phyloP scores from a whole-genome alignment of 2,888 invertebrate species.

The Dermolepida albohirtum region DNA sequence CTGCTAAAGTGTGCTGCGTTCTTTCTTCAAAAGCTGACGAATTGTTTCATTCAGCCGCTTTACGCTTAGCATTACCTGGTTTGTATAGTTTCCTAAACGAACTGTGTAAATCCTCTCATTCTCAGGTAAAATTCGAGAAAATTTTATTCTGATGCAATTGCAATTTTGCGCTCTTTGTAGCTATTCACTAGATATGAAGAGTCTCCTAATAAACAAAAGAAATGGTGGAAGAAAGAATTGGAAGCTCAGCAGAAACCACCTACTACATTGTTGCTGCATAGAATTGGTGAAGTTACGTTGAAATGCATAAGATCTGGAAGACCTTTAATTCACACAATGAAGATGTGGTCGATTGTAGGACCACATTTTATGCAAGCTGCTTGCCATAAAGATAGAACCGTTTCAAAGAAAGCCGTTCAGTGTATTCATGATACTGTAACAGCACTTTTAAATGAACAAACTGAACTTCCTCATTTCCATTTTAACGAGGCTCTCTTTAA shows the following conservation, averaged over 20 bases:
- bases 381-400: conserved; percentile 88
- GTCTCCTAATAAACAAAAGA: conserved; percentile 64
- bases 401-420: conserved; percentile 91
- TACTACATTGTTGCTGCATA: conserved; percentile 76
- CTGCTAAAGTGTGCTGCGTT: conserved; percentile 90
- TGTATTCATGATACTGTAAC: conserved; percentile 94
- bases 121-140: conserved; percentile 69
- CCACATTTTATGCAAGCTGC: conserved; percentile 96
- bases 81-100: conserved; percentile 85
- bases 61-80: conserved; percentile 86
- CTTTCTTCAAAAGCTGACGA: conserved; percentile 91
- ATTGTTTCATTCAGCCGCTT: conserved; percentile 89
- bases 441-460: conserved; percentile 85
- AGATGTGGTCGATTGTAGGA: conserved; percentile 92
- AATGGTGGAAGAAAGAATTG: conserved; percentile 64
- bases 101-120: conserved; percentile 87
- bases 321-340: conserved; percentile 91
- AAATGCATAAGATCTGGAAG: conserved; percentile 88
- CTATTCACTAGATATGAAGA: conserved; percentile 63
- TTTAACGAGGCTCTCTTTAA: conserved; percentile 95
- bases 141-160: not conserved
- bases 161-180: conserved; percentile 49
- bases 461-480: conserved; percentile 92
- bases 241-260: conserved; percentile 65
- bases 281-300: conserved; percentile 89